Percentiles rank a stretch among this genome's conserved stretches.
Evolutionary conservation across 2,113 vertebrate genomes (phyloP).

Genomic region (Lamprologus lemairii): DNA sequence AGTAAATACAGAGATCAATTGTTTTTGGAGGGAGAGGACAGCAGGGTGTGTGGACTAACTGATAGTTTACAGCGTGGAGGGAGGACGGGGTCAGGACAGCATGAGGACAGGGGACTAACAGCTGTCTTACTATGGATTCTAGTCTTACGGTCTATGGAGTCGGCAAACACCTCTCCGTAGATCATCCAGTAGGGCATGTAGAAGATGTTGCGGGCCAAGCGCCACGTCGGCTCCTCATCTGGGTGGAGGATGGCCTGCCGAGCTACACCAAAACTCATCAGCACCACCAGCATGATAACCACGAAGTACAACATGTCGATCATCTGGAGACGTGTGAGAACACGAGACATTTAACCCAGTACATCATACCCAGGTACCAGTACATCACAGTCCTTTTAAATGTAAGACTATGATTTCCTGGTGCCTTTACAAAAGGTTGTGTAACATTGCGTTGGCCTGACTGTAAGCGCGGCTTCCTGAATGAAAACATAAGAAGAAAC

Average conservation of each 20-base stretch:
- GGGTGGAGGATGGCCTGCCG: slow-evolving; percentile 96
- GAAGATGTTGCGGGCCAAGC: slow-evolving; percentile 95
- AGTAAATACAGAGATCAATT: background rate
- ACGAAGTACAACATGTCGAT: slow-evolving; percentile 99
- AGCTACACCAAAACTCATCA: slow-evolving; percentile 97
- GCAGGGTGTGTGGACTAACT: background rate
- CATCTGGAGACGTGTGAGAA: slow-evolving; percentile 73
- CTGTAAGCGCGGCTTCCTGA: background rate
- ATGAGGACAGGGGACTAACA: background rate
- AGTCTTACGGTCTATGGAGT: slow-evolving; percentile 99
- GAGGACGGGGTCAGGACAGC: background rate
- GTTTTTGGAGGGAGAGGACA: background rate
- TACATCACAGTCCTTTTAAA: background rate
- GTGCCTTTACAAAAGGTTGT: background rate
- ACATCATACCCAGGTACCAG: background rate
- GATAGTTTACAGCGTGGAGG: background rate
- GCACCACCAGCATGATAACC: slow-evolving; percentile 96
- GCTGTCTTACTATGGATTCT: slow-evolving; percentile 96
- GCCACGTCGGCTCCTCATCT: slow-evolving; percentile 93
- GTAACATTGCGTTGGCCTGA: background rate
- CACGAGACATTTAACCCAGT: background rate
- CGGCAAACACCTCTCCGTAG: slow-evolving; percentile 98
- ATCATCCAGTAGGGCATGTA: slow-evolving; percentile 99
- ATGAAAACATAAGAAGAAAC: too few relatives aligned
- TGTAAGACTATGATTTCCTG: rapidly evolving